Evolutionary conservation across 1,140 invertebrate species (phyloP), one percentile per base, ranked within the genome.

Genomic region (Hydropsyche tenuis): DNA sequence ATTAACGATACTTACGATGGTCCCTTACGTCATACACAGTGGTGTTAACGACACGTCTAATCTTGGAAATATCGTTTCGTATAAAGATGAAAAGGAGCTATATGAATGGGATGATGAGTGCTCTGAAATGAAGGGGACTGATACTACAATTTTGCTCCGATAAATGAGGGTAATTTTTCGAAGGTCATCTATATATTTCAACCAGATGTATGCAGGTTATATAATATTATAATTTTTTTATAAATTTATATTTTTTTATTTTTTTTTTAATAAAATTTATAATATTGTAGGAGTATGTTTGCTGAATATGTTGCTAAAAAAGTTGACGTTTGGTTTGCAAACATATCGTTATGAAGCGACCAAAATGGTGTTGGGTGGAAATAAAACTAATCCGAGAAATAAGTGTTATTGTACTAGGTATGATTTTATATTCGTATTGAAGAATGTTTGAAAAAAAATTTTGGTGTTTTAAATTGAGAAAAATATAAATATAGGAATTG

Each of bases 141-240:
- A 90, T 75, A 82, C 85, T 1, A 85, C 87, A 0, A 84, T 90
- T 90, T 86, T 80, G 84, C 87, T 0, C 88, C 89, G 0, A 81
- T 86, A n/a, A 78, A 85, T 23, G 82, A 79, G 6, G 73, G 79
- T 9, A 79, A 82, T 11, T 81, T 83, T 2, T 81, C 83, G 0
- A 69, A 81, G 7, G 80, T 72, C 4, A 72, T 90, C 1, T 84
- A 86, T 66, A 84, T 86, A 16, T 90, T 86, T 75, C 85, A 86
- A 56, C 85, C 87, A 1, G 87, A 90, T 73, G 82, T 90, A 30
- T 90, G 89, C 81, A 87, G 89, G 85, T 88, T 82, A 53, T n/a
- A 62, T 72, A 46, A 25, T 30, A 23, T 18, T 68, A 48, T 48
- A 14, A 14, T 48, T 48, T 48, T 48, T n/a, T 48, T 3, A 48